These are phyloP conservation scores for Piaya cayana DNA, from an alignment of 2,113 vertebrate genomes.

Conservation along the genomic window DNA sequence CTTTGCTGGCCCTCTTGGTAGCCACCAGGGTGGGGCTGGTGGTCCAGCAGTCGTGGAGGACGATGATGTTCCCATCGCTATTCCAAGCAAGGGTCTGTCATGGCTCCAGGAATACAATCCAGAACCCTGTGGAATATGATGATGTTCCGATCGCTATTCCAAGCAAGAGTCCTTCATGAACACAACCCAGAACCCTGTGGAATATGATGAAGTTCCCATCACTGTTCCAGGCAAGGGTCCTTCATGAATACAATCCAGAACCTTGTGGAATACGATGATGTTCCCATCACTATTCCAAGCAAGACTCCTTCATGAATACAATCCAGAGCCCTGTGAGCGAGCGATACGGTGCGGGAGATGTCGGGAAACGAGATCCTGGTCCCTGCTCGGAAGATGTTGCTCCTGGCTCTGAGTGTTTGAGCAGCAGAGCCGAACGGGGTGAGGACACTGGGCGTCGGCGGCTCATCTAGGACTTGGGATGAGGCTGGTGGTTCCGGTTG, in stretches of 20 bases:
- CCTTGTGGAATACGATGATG: no score
- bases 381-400: background rate
- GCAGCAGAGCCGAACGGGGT: rapidly evolving
- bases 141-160: no score
- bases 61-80: no score
- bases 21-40: background rate
- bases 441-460: rapidly evolving
- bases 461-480: background rate
- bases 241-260: no score
- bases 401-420: rapidly evolving
- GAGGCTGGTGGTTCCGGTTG: rapidly evolving
- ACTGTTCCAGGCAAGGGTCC: no score
- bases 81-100: no score
- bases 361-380: background rate
- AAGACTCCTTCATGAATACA: background rate
- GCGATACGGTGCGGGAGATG: rapidly evolving
- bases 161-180: no score
- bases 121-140: no score
- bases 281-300: no score
- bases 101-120: no score
- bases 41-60: no score
- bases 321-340: rapidly evolving
- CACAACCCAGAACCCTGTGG: rapidly evolving
- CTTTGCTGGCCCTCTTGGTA: background rate
- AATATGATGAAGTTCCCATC: no score